Conservation (phyloP, 1,140 invertebrate genomes). For the Tetramorium simillimum region DNA sequence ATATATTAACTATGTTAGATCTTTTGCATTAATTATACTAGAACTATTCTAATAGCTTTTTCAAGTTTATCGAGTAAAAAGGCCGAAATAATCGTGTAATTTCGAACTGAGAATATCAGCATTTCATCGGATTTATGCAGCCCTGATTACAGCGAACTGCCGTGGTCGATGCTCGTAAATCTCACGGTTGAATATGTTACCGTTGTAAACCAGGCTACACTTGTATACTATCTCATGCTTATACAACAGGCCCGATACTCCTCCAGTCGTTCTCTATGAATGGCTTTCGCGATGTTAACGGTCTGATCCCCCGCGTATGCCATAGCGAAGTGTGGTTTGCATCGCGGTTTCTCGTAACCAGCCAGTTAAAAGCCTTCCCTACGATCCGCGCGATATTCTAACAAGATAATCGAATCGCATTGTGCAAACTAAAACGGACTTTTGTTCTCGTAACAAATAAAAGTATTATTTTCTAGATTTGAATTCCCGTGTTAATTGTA, state of each 20-base stretch:
- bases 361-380: not conserved
- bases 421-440: not conserved
- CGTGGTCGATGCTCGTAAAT: slow-evolving; percentile 10
- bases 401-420: not conserved
- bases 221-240: not conserved
- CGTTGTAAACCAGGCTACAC: slow-evolving; percentile 3
- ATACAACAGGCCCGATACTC: not conserved
- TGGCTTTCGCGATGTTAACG: not conserved
- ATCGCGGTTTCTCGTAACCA: not conserved
- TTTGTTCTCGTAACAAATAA: not conserved
- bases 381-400: not conserved
- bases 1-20: not conserved
- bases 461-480: not conserved
- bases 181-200: slow-evolving; percentile 7
- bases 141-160: not conserved
- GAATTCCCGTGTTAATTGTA: not conserved
- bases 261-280: not conserved
- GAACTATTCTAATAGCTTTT: not conserved
- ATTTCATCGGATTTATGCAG: slow-evolving; percentile 10
- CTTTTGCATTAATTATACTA: not conserved
- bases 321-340: not conserved
- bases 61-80: not conserved
- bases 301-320: not conserved
- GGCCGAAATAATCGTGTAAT: not conserved
- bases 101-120: slow-evolving; percentile 3